phyloP scores from a whole-genome alignment of 2,888 invertebrate species.

The Alcis repandata region DNA sequence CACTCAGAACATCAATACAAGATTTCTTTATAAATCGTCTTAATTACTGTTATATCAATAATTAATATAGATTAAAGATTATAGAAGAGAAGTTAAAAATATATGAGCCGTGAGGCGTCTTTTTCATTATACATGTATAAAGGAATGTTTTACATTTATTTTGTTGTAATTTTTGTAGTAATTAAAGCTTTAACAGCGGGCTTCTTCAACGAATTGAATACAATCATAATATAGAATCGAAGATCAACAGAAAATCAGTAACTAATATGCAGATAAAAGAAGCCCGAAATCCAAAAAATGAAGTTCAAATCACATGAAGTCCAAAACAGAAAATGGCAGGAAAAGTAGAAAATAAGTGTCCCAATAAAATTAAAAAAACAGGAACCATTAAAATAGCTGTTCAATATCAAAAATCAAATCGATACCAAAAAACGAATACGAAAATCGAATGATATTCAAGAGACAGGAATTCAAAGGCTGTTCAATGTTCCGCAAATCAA shows the following conservation, averaged over 20 bases:
- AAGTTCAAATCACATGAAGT: constrained; percentile 2
- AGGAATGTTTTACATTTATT: constrained; percentile 56
- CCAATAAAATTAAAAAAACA: constrained; percentile 36
- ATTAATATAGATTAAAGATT: constrained; percentile 43
- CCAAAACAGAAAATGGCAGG: constrained; percentile 20
- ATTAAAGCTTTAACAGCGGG: constrained; percentile 28
- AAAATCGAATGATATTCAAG: constrained; percentile 4
- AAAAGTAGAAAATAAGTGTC: constrained; percentile 21
- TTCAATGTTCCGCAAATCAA: constrained; percentile 23
- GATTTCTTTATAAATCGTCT: constrained; percentile 52
- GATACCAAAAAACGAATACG: background rate
- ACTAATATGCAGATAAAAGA: background rate
- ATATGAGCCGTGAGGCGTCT: constrained; percentile 64
- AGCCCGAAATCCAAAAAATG: constrained; percentile 14
- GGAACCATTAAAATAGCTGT: constrained; percentile 39
- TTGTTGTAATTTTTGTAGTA: constrained; percentile 41
- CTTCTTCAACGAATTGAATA: constrained; percentile 2
- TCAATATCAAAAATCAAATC: constrained; percentile 20
- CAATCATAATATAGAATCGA: background rate
- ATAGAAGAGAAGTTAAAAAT: constrained; percentile 47
- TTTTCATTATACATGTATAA: constrained; percentile 55
- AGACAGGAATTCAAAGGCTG: constrained; percentile 34
- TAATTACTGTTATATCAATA: constrained; percentile 66
- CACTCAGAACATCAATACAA: constrained; percentile 65
- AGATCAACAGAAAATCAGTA: background rate